Percentiles rank a stretch among this genome's conserved stretches.
Conservation (phyloP, 2,797 vertebrate genomes). For the Macrochelys suwanniensis region DNA sequence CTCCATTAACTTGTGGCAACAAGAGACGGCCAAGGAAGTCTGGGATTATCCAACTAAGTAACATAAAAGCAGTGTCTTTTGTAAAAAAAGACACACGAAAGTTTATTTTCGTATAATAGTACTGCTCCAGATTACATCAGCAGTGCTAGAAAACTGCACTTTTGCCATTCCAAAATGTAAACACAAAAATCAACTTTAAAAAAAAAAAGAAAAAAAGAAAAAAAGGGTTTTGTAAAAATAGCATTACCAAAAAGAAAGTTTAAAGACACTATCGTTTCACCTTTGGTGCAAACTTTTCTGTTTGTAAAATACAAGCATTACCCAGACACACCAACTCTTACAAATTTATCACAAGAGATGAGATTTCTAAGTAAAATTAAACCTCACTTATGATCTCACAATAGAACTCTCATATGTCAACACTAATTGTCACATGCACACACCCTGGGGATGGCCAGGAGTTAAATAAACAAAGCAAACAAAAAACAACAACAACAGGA, state of each 20-base stretch:
- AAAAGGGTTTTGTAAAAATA: not conserved
- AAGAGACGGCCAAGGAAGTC: not conserved
- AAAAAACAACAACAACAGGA: too few species aligned
- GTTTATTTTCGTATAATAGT: not conserved
- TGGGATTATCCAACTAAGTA: not conserved
- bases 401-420: not conserved
- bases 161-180: not conserved
- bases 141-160: not conserved
- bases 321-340: not conserved
- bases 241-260: slow-evolving; percentile 2
- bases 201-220: too few species aligned
- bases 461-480: too few species aligned
- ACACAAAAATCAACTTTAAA: not conserved
- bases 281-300: not conserved
- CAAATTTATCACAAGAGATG: not conserved
- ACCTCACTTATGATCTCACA: not conserved
- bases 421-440: not conserved
- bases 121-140: not conserved
- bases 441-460: not conserved
- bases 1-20: not conserved
- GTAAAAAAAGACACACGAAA: not conserved
- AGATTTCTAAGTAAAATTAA: not conserved
- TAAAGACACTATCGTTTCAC: not conserved
- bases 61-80: not conserved
- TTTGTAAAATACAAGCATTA: slow-evolving; percentile 1